phyloP scores from a whole-genome alignment of 2,113 vertebrate species.

The Myotis lucifugus region DNA sequence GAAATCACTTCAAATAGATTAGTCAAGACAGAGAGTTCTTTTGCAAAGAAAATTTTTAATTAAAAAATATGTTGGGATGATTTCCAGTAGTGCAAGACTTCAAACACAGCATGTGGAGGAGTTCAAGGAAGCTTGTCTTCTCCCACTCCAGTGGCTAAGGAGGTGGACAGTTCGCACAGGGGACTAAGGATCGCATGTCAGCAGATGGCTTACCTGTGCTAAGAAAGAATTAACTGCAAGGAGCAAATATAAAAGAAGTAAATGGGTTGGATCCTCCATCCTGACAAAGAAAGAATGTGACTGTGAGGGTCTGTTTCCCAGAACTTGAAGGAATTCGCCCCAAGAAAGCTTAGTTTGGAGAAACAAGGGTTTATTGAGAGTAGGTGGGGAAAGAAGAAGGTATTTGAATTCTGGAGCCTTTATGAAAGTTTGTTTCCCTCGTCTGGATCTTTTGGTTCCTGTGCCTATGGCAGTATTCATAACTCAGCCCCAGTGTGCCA shows the following conservation, averaged over 20 bases:
- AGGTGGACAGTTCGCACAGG: background rate
- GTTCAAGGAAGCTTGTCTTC: background rate
- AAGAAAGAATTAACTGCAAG: background rate
- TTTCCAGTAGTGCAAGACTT: conserved; percentile 41
- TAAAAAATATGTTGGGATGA: conserved; percentile 14
- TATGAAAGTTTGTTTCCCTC: conserved; percentile 70
- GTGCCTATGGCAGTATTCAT: conserved; percentile 71
- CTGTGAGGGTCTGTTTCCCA: background rate
- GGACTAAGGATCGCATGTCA: background rate
- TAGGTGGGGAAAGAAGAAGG: background rate
- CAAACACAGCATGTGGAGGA: background rate
- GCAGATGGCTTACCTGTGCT: background rate
- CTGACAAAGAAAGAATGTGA: background rate
- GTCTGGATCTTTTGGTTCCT: conserved; percentile 64
- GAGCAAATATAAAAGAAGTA: background rate
- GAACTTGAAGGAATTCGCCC: background rate
- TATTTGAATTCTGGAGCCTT: conserved; percentile 47
- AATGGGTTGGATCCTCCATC: background rate
- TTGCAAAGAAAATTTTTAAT: background rate
- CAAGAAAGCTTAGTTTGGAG: background rate
- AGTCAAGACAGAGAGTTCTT: conserved; percentile 31
- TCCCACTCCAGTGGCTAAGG: background rate
- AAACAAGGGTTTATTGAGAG: background rate
- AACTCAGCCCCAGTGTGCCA: conserved; percentile 73
- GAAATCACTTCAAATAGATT: conserved; percentile 38